Conservation (phyloP, 92 coral and sea anemone species). For the Epizoanthus ramosus region DNA sequence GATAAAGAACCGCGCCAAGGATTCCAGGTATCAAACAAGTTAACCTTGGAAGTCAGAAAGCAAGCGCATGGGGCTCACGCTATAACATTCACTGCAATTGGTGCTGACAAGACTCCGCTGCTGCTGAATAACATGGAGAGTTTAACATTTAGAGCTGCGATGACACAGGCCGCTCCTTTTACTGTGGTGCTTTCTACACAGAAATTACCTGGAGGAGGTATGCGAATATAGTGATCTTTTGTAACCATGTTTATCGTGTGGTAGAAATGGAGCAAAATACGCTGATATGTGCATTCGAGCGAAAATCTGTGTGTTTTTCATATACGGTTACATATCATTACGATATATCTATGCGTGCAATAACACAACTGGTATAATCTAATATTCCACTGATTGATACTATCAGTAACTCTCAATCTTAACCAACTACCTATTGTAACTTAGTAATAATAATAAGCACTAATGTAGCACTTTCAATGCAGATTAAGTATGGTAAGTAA, state of each 20-base stretch:
- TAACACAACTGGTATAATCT: too few relatives aligned
- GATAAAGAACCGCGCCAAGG: constrained; percentile 55
- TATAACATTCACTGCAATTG: constrained; percentile 69
- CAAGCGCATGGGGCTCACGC: constrained; percentile 53
- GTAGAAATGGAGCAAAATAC: too few relatives aligned
- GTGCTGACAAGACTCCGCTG: constrained; percentile 55
- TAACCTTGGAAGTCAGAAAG: constrained; percentile 53
- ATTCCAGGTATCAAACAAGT: constrained; percentile 56
- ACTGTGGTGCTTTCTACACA: constrained; percentile 53
- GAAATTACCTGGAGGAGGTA: constrained; percentile 73
- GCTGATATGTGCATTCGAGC: too few relatives aligned
- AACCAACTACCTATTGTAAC: too few relatives aligned
- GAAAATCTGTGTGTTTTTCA: too few relatives aligned
- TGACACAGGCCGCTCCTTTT: constrained; percentile 53
- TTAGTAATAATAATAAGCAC: too few relatives aligned
- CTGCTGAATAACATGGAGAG: constrained; percentile 68
- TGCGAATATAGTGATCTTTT: background rate
- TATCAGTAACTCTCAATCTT: too few relatives aligned
- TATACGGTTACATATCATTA: too few relatives aligned
- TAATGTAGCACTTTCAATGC: too few relatives aligned
- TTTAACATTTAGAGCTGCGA: constrained; percentile 61
- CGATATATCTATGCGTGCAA: too few relatives aligned
- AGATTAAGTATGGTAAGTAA: too few relatives aligned
- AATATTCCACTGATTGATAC: too few relatives aligned
- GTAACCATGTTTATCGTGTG: background rate